Base-by-base conservation (phyloP, 2,888 invertebrate species). In the Drosophila barbarae region DNA sequence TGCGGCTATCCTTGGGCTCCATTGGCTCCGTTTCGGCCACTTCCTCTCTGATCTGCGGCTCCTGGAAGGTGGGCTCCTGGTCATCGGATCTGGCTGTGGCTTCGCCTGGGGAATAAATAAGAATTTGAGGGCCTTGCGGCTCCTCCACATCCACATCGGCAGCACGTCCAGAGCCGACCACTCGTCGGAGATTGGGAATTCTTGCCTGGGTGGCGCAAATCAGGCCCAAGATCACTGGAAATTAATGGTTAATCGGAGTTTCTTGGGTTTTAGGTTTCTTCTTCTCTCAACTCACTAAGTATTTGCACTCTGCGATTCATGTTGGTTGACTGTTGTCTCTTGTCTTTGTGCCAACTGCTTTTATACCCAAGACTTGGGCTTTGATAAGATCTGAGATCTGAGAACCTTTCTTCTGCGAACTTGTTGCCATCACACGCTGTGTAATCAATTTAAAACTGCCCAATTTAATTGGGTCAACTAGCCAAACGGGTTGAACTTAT, bases 41-140 rank as follows among this genome's bases (percentile, higher is more conserved):
- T n/a, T 60, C 59, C 18, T 76, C 75, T 2, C 56, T 53, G 15
- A 76, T 82, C 44, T 82, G 74, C 0, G 77, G 77, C 28, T 82
- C 82, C 30, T 79, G 72, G 7, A 72, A 68, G 8, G 54, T 72
- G 12, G 67, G 49, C 4, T 78, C 73, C 2, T 26, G 32, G 3
- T 71, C 67, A 42, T 64, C 56, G 2, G 68, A 47, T 30, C 42
- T 63, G 26, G 61, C 69, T 1, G 71, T 42, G 15, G 74, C 68
- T 5, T 77, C 84, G 8, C 72, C 66, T 1, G 77, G 79, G 2
- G 87, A 61, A 32, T 76, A 85, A 0, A 85, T 70, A 5, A 86
- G 53, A 38, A 84, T 65, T 58, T 85, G 86, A 0, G 78, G 71
- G 0, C 55, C 39, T 35, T 23, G 54, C 0, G 67, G 49, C 21